Evolutionary conservation across 2,113 vertebrate species (phyloP), one percentile per base, ranked within the genome.

Genomic region (Cyanoramphus novaezelandiae): DNA sequence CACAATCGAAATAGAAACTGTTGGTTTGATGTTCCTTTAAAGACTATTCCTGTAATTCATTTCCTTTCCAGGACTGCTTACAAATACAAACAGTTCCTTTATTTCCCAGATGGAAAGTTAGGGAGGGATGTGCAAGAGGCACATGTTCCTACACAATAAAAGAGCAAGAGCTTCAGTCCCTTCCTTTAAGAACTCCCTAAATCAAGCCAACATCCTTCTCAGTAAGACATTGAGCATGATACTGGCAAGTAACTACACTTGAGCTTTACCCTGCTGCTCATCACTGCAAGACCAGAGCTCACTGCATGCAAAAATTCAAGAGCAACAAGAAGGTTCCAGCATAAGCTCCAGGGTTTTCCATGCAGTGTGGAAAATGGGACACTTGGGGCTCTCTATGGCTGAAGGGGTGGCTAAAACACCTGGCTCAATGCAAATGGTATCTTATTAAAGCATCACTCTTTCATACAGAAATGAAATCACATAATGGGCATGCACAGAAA

Each of bases 301-400:
- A 2, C 20, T 41, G 55, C 29, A 18, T 2, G 16, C 55, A 78
- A 43, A 43, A 79, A 57, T 23, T 8, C 62, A 47, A 55, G 35
- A 68, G 88, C 80, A 70, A 37, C 1, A 7, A 14, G 18, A 13
- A 63, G 28, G 7, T 28, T 55, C 60, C 1, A 35, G 60, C 28
- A 49, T 17, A 63, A 80, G 75, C 41, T 57, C 10, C 35, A n/a
- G 63, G 2, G 3, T 17, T 80, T 39, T 27, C 63, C n/a, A n/a
- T 0, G 1, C n/a, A 44, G 19, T 14, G 25, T 35, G 49, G 82
- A 63, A n/a, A 37, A 78, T 0, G 4, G 55, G 46, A 57, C 1
- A 2, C n/a, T 52, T 39, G 37, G 44, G 52, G 10, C n/a, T 37
- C 55, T 9, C 43, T 63, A 47, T 41, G 59, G 39, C 31, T 93